Percentiles rank a stretch among this genome's conserved stretches.
phyloP scores from a whole-genome alignment of 2,113 vertebrate genomes.

The Seriola dumerili region DNA sequence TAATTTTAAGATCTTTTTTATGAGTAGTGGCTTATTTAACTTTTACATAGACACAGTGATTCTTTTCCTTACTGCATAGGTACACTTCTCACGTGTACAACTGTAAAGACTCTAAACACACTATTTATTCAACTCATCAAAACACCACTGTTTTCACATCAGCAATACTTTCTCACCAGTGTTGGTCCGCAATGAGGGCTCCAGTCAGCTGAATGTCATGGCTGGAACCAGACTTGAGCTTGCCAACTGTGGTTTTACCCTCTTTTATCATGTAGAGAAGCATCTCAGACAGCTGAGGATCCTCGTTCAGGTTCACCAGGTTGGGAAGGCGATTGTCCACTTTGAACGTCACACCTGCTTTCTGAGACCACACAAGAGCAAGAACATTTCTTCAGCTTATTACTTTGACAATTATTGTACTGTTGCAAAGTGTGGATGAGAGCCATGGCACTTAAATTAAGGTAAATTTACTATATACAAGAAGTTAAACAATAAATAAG shows the following conservation, averaged over 20 bases:
- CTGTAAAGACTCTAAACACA: background rate
- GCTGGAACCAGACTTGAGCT: slow-evolving; percentile 81
- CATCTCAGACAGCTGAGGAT: slow-evolving; percentile 97
- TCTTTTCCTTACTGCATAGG: background rate
- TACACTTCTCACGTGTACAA: background rate
- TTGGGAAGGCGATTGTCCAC: slow-evolving; percentile 94
- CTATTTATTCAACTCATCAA: background rate
- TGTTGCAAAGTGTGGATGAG: background rate
- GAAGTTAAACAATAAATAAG: fast-evolving
- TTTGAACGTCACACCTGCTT: slow-evolving; percentile 93
- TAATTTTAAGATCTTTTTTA: background rate
- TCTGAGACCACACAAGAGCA: slow-evolving; percentile 79
- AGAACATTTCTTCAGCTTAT: background rate
- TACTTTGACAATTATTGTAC: background rate
- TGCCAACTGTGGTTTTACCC: slow-evolving; percentile 93
- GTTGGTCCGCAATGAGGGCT: slow-evolving; percentile 92
- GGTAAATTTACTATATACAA: background rate
- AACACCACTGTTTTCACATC: background rate
- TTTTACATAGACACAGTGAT: background rate
- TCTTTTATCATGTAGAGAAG: slow-evolving; percentile 97
- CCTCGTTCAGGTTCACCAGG: slow-evolving; percentile 96
- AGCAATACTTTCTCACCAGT: slow-evolving; percentile 86
- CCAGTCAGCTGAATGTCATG: slow-evolving; percentile 95
- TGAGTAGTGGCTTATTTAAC: background rate
- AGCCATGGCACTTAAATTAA: background rate